Base-by-base conservation (phyloP, 37 sponge, comb jelly and placozoan species). In the Spongilla lacustris region DNA sequence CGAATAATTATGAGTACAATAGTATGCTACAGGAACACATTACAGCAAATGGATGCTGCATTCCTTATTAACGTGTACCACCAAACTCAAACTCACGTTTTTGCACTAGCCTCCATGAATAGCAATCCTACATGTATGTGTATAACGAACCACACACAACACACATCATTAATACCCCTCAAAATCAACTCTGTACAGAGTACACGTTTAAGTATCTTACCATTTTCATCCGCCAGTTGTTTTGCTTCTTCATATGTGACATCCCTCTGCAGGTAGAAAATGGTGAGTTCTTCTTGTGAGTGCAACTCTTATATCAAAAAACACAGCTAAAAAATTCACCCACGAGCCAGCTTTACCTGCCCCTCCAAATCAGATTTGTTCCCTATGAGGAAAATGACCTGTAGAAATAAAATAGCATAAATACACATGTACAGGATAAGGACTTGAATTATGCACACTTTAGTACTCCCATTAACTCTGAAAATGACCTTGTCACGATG, bases 161-260 rank as follows among this genome's bases (percentile, higher is more conserved):
- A 37, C n/a, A n/a, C n/a, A n/a, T n/a, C n/a, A n/a, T n/a, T n/a
- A n/a, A n/a, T n/a, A n/a, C n/a, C n/a, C n/a, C n/a, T n/a, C 22
- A 28, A 79, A 4, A 71, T 69, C 38, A 28, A 88, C 0, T 13
- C 17, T 21, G 19, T n/a, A 75, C 31, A 67, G 25, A 10, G 33
- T 41, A 34, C 14, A 37, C 0, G n/a, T 10, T 2, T 1, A 12
- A 21, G n/a, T 19, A 28, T 83, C 81, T 74, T 88, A 96, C 99
- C 99, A 88, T 99, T 99, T 75, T 99, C 99, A 79, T 97, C 99
- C 32, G 99, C 97, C 91, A 99, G 97, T 38, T 93, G 92, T 46
- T 99, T 97, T 26, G 99, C 99, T 75, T 99, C 99, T 36, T 99
- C 97, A 89, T 95, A 97, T 12, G 99, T 99, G 27, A 99, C 99